phyloP scores from a whole-genome alignment of 1,140 invertebrate species.

The Coenobita brevimanus region DNA sequence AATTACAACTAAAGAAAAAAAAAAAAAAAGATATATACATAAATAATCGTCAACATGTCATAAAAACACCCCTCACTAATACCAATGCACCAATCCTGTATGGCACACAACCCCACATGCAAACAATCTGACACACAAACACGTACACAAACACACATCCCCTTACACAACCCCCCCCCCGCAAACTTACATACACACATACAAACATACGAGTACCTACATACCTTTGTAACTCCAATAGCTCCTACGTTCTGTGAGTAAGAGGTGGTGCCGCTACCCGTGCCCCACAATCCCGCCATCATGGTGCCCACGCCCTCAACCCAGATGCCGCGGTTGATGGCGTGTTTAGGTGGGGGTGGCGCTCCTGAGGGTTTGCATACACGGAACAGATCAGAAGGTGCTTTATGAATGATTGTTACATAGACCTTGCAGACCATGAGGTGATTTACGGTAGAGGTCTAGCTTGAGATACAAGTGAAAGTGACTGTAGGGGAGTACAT shows the following conservation, averaged over 20 bases:
- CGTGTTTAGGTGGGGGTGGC: constrained; percentile 86
- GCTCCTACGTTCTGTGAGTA: constrained; percentile 80
- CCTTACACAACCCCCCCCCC: not conserved
- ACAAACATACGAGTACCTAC: not conserved
- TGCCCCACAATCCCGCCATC: constrained; percentile 87
- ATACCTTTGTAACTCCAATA: not conserved
- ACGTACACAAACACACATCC: no score
- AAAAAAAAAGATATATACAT: no score
- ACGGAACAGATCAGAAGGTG: no score
- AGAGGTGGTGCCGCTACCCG: constrained; percentile 88
- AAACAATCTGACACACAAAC: not conserved
- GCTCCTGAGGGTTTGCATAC: no score
- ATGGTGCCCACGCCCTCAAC: constrained; percentile 89
- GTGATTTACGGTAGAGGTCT: not conserved
- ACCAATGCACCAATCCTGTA: not conserved
- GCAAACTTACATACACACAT: not conserved
- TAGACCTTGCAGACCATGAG: no score
- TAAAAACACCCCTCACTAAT: no score
- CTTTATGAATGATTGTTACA: no score
- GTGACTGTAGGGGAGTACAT: not conserved
- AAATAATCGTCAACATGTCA: no score
- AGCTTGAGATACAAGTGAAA: not conserved
- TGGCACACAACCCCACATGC: not conserved
- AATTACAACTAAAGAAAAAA: no score
- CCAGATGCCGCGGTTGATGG: constrained; percentile 89